phyloP scores from a whole-genome alignment of 2,797 vertebrate genomes.

The Gymnoscopelus braueri region DNA sequence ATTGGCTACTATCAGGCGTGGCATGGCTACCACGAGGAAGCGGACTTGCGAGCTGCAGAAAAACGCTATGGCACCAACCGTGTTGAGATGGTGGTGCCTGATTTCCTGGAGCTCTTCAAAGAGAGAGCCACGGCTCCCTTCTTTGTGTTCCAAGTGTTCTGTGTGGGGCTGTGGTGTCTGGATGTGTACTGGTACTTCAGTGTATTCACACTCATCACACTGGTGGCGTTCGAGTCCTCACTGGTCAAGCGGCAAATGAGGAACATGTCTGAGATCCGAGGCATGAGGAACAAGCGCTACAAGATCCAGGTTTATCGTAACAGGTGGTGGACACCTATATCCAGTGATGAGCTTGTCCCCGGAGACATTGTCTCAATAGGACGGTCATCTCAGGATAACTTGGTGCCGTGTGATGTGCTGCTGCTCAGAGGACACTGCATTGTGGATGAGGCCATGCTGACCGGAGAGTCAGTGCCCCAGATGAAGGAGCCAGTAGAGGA shows the following conservation, averaged over 20 bases:
- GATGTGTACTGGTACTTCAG: conserved; percentile 99
- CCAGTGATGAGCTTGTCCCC: conserved; percentile 93
- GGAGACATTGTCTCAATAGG: conserved; percentile 95
- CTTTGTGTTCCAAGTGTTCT: conserved; percentile 99
- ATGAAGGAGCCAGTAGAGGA: conserved; percentile 99
- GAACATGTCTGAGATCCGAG: conserved; percentile 95
- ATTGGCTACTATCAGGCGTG: conserved; percentile 89
- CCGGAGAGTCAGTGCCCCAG: conserved; percentile 95
- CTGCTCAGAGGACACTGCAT: conserved; percentile 94
- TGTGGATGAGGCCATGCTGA: conserved; percentile 97
- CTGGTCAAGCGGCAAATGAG: conserved; percentile 97
- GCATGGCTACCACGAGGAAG: conserved; percentile 92
- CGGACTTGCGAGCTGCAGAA: conserved; percentile 88
- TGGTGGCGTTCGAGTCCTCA: conserved; percentile 96
- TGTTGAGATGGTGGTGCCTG: conserved; percentile 96
- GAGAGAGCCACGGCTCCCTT: conserved; percentile 96
- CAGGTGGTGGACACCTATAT: conserved; percentile 95
- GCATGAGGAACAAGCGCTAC: conserved; percentile 97
- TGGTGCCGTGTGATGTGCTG: conserved; percentile 94
- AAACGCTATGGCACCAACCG: conserved; percentile 92
- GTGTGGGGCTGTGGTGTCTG: conserved; percentile 96
- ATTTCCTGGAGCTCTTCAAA: conserved; percentile 96
- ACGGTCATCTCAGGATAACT: conserved; percentile 93
- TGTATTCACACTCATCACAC: conserved; percentile 96
- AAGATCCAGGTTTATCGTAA: conserved; percentile 97